phyloP scores from a whole-genome alignment of 2,888 invertebrate species.

The Crematogaster levior region DNA sequence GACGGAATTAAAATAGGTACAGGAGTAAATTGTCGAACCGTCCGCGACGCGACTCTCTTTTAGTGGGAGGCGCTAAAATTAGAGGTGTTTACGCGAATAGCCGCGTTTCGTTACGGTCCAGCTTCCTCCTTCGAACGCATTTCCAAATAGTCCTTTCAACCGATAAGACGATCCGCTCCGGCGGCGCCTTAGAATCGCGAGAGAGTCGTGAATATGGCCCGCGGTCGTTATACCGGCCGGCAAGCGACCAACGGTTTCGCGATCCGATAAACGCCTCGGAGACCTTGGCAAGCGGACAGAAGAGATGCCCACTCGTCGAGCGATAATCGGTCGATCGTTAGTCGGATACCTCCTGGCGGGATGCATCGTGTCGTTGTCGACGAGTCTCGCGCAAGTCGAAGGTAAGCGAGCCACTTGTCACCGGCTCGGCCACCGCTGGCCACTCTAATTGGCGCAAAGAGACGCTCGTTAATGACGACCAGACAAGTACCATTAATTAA shows the following conservation, averaged over 20 bases:
- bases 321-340: constrained; percentile 41
- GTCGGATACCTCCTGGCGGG: constrained; percentile 46
- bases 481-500: constrained; percentile 13
- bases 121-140: constrained; percentile 75
- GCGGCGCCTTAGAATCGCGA: constrained; percentile 44
- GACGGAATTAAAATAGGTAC: constrained; percentile 76
- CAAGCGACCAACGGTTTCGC: no score
- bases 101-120: constrained; percentile 38
- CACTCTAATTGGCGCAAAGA: constrained; percentile 17
- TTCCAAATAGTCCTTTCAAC: constrained; percentile 77
- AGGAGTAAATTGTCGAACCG: constrained; percentile 64
- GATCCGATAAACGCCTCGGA: no score
- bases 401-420: constrained; percentile 62
- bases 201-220: constrained; percentile 12
- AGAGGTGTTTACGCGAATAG: constrained; percentile 73
- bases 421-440: neutral
- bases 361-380: constrained; percentile 57
- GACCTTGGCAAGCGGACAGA: neutral
- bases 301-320: constrained; percentile 53
- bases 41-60: constrained; percentile 45
- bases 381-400: constrained; percentile 39
- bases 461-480: constrained; percentile 9
- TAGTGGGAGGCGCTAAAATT: constrained; percentile 82
- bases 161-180: constrained; percentile 70
- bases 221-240: neutral